phyloP scores from a whole-genome alignment of 1,140 invertebrate genomes.

The Drosophila repleta region DNA sequence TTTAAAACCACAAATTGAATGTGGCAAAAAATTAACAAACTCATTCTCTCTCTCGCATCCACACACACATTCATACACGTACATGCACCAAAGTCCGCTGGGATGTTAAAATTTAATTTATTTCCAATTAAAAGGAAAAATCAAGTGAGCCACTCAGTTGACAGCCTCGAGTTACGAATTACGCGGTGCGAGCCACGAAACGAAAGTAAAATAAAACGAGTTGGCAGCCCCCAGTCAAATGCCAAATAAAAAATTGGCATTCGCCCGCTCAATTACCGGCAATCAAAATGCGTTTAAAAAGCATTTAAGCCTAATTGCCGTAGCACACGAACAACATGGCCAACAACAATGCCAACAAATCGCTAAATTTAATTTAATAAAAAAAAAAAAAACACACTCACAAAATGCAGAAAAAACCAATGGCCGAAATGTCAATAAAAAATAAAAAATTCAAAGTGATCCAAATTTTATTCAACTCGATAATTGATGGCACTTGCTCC shows the following conservation, averaged over 20 bases:
- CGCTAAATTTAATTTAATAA: constrained; percentile 2
- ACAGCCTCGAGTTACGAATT: constrained; percentile 33
- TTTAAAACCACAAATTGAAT: constrained; percentile 69
- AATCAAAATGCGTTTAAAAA: constrained; percentile 80
- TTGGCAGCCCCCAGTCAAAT: constrained; percentile 36
- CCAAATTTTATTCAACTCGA: not conserved
- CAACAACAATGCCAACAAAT: not conserved
- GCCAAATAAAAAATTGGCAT: constrained; percentile 48
- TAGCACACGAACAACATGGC: not conserved
- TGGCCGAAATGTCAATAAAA: constrained; percentile 2
- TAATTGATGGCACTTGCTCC: constrained; percentile 14
- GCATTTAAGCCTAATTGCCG: constrained; percentile 73
- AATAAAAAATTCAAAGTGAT: constrained; percentile 3
- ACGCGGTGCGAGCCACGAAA: not conserved
- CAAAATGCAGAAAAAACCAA: not conserved
- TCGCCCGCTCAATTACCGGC: constrained; percentile 69
- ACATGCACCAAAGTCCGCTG: not conserved
- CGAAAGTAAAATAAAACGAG: constrained; percentile 24
- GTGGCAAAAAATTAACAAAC: constrained; percentile 59
- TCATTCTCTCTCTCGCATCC: constrained; percentile 8
- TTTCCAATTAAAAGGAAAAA: constrained; percentile 60
- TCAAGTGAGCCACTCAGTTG: constrained; percentile 44
- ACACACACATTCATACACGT: not conserved
- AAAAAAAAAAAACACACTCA: constrained; percentile 1
- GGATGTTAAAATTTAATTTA: constrained; percentile 67